phyloP scores from a whole-genome alignment of 2,888 invertebrate genomes.

The Chromoteleia sp. region DNA sequence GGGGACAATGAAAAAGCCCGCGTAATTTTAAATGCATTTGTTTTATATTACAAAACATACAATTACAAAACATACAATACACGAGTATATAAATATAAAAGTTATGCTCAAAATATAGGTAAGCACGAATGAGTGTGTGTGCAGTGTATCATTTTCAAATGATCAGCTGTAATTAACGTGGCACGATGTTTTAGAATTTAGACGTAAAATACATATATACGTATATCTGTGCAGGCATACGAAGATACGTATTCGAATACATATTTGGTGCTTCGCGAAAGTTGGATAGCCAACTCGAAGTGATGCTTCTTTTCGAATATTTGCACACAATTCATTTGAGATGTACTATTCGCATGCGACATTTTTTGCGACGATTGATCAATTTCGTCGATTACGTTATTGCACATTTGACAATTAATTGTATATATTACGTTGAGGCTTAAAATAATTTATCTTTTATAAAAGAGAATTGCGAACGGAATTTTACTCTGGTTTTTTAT shows the following conservation, averaged over 20 bases:
- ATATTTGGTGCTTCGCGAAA: slow-evolving; percentile 59
- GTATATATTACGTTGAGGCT: not conserved
- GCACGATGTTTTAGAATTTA: slow-evolving; percentile 71
- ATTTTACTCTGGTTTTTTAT: too few species aligned
- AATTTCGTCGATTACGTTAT: slow-evolving; percentile 43
- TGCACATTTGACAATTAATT: slow-evolving; percentile 41
- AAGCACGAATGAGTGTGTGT: slow-evolving; percentile 71
- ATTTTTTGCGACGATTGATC: slow-evolving; percentile 21
- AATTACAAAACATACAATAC: slow-evolving; percentile 71
- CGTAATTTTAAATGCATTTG: slow-evolving; percentile 65
- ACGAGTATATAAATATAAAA: slow-evolving; percentile 71
- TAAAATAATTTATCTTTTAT: not conserved
- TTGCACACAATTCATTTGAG: slow-evolving; percentile 44
- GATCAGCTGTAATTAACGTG: slow-evolving; percentile 66
- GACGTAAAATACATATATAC: slow-evolving; percentile 67
- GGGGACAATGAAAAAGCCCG: too few species aligned
- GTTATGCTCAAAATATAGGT: slow-evolving; percentile 69
- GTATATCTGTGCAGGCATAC: slow-evolving; percentile 63
- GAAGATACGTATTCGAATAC: slow-evolving; percentile 68
- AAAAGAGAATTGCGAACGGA: not conserved
- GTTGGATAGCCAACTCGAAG: slow-evolving; percentile 49
- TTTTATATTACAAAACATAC: slow-evolving; percentile 71
- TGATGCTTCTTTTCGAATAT: slow-evolving; percentile 2
- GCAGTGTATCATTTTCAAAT: slow-evolving; percentile 66
- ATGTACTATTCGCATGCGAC: not conserved